These are phyloP conservation scores for Cryptosula pallasiana DNA, from an alignment of 2,888 invertebrate genomes.

Conservation along the genomic window DNA sequence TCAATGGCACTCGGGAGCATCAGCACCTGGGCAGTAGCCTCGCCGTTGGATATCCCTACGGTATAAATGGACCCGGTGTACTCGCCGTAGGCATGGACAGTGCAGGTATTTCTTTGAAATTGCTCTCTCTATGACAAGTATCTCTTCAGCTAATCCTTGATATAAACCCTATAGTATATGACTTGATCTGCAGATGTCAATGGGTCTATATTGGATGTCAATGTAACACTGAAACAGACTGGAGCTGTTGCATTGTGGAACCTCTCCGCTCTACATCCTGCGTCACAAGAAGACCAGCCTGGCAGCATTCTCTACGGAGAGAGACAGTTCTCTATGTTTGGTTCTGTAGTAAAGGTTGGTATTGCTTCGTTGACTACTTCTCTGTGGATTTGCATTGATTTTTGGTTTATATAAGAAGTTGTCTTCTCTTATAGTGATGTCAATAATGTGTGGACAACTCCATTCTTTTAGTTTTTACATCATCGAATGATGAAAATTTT, in stretches of 20 bases:
- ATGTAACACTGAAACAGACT: background rate
- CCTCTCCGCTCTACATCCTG: background rate
- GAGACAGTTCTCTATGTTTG: background rate
- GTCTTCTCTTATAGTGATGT: no score
- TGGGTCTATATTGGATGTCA: background rate
- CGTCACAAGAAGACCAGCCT: background rate
- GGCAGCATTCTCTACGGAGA: background rate
- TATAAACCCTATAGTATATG: no score
- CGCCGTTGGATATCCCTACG: background rate
- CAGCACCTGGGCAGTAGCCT: background rate
- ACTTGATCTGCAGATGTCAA: slow-evolving; percentile 22
- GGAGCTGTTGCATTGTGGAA: slow-evolving; percentile 2
- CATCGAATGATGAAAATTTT: no score
- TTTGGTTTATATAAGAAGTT: no score
- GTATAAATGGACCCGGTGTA: background rate
- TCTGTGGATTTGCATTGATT: no score
- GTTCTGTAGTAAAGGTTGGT: no score
- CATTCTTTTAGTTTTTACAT: no score
- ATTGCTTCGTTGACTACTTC: no score
- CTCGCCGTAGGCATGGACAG: background rate
- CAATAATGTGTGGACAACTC: no score
- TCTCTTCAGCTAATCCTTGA: no score
- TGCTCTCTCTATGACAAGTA: no score
- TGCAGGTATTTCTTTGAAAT: no score
- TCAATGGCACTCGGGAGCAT: background rate